Conservation (phyloP, 2,113 vertebrate genomes). For the Oxyura jamaicensis region DNA sequence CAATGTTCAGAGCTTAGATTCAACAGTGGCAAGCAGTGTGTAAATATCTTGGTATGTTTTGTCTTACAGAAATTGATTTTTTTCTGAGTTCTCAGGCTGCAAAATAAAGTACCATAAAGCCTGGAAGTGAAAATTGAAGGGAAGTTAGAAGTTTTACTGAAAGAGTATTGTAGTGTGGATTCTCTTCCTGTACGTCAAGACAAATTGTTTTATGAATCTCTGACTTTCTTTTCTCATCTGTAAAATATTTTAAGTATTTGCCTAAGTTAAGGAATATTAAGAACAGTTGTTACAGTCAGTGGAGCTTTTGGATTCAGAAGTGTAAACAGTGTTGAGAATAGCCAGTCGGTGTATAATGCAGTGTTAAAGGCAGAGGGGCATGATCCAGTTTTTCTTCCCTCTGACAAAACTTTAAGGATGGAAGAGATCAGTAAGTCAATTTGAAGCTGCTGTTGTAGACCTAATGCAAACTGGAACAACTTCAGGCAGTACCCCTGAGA, state of each 20-base stretch:
- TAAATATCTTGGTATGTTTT: not conserved
- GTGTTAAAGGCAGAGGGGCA: not conserved
- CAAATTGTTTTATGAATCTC: not conserved
- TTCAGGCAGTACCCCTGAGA: not conserved
- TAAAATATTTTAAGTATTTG: not conserved
- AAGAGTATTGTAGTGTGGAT: not conserved
- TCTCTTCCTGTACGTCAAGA: not conserved
- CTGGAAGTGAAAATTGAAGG: not conserved
- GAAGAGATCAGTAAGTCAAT: not conserved
- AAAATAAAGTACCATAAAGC: not conserved
- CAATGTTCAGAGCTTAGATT: not conserved
- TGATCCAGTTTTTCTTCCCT: not conserved
- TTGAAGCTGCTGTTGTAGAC: not conserved
- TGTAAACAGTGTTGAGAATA: not conserved
- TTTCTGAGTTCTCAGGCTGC: not conserved
- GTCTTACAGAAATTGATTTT: not conserved
- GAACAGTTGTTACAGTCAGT: not conserved
- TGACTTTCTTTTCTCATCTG: not conserved
- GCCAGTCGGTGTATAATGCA: not conserved
- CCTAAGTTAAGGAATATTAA: not conserved
- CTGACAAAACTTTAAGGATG: not conserved
- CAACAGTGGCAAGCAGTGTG: not conserved
- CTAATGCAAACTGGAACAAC: not conserved
- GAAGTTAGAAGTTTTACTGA: not conserved
- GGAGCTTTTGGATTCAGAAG: not conserved